Conservation (phyloP, 2,113 vertebrate species). For the Manacus vitellinus region DNA sequence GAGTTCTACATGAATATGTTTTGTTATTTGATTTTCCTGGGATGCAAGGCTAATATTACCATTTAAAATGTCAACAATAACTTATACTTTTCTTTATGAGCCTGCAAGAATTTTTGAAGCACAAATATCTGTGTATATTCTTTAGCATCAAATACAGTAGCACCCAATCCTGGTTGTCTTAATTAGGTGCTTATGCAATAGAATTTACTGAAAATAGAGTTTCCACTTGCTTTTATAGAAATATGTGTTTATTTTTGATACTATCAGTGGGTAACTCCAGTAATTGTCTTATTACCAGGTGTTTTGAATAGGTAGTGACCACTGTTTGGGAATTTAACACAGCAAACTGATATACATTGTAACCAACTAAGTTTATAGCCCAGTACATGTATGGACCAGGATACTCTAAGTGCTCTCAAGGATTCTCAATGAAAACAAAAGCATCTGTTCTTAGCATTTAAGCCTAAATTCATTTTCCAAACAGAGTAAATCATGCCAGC, state of each 20-base stretch:
- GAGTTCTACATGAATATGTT: neutral
- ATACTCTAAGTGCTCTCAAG: neutral
- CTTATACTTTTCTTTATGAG: neutral
- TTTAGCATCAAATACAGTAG: neutral
- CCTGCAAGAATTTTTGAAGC: neutral
- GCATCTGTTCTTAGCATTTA: neutral
- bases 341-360: neutral
- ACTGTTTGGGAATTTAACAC: neutral
- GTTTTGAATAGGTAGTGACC: neutral
- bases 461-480: neutral
- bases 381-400: neutral
- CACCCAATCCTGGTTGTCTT: neutral
- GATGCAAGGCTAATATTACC: neutral
- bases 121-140: neutral
- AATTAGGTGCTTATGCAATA: neutral
- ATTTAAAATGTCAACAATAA: neutral
- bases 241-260: neutral
- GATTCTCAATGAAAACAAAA: neutral
- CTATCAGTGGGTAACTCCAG: neutral
- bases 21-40: slow-evolving; percentile 27
- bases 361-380: rapidly evolving
- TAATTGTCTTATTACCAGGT: neutral
- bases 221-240: neutral
- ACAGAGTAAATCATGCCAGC: neutral
- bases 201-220: neutral